Evolutionary conservation across 2,113 vertebrate species (phyloP), one percentile per base, ranked within the genome.

Genomic region (Stegastes partitus): DNA sequence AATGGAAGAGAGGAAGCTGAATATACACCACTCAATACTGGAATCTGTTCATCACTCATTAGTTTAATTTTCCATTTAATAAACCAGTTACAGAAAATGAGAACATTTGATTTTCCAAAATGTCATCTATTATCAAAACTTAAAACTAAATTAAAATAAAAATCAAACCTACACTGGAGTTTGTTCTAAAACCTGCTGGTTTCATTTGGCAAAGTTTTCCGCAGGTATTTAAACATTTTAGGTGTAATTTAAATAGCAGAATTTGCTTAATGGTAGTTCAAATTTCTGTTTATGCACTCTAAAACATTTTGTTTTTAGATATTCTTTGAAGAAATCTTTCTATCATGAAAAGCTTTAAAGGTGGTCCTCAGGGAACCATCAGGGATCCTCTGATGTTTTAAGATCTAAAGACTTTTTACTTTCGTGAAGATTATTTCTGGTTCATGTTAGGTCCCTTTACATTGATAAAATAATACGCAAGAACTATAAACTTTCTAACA

Each of bases 311-410:
- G 22, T 18, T n/a, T 34, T 7, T 9, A 55, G 55, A 54, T 14
- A 68, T 42, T 55, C 37, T 55, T 5, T 26, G 14, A 0, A 42
- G 18, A 54, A 68, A 53, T 68, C 31, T 51, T 53, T 23, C 9
- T 22, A 22, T 51, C 10, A 25, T 68, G 49, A n/a, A 9, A 68
- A 68, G 14, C 22, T 9, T 55, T 47, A 51, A 55, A 68, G 66
- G 51, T 0, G 7, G 42, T 68, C 66, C 2, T 68, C 37, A 68
- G 66, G 66, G 66, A 55, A 42, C 50, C 22, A 25, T 42, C 34
- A 18, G 0, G 1, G 37, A 44, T 10, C 51, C 19, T 18, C 19
- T 21, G 11, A 11, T 15, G 19, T 11, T 58, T 37, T 2, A 25
- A 23, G 31, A 1, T 1, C 4, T 54, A 22, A 25, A 5, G 26